These are phyloP conservation scores for Xestia c-nigrum DNA, from an alignment of 2,888 invertebrate species.

Conservation along the genomic window DNA sequence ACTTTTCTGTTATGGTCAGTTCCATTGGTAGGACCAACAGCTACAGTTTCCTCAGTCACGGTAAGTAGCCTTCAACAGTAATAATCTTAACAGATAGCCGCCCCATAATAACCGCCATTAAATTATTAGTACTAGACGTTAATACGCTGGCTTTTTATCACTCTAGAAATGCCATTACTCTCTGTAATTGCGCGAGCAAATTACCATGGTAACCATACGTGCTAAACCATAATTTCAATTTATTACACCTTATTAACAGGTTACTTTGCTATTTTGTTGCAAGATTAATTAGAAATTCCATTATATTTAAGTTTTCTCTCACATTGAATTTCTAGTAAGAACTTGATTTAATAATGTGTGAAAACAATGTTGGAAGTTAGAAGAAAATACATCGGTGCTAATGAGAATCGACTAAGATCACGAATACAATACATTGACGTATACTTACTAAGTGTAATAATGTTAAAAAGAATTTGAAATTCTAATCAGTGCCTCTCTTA, in stretches of 20 bases:
- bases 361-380: not conserved
- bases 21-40: conserved; percentile 25
- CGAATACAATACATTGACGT: conserved; percentile 27
- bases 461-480: conserved; percentile 26
- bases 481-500: conserved; percentile 2
- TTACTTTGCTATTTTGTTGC: conserved; percentile 16
- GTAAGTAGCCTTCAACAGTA: conserved; percentile 47
- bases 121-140: conserved; percentile 47
- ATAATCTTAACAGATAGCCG: conserved; percentile 52
- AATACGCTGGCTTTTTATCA: conserved; percentile 59
- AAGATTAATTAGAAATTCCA: conserved; percentile 28
- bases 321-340: conserved; percentile 5
- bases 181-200: conserved; percentile 54
- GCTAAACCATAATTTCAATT: conserved; percentile 39
- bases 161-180: conserved; percentile 57
- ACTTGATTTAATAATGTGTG: not conserved
- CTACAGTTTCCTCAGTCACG: conserved; percentile 26
- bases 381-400: not conserved
- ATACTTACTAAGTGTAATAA: not conserved
- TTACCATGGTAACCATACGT: conserved; percentile 50
- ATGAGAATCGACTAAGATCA: conserved; percentile 9
- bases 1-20: conserved; percentile 9
- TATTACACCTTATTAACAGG: conserved; percentile 44
- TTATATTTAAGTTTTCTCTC: not conserved
- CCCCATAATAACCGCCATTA: conserved; percentile 53